phyloP scores from a whole-genome alignment of 2,888 invertebrate genomes.

The Drosophila falleni region DNA sequence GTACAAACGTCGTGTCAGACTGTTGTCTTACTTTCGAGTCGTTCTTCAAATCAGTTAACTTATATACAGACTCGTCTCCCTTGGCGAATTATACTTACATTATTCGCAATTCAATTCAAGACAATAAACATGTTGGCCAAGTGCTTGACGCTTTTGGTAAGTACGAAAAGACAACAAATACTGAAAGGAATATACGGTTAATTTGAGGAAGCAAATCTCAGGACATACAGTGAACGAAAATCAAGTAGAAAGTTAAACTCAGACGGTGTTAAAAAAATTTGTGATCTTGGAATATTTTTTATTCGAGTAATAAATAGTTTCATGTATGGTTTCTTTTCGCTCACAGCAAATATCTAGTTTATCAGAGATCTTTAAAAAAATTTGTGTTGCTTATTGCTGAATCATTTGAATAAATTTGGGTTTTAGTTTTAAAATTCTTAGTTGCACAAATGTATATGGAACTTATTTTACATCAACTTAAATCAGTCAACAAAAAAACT shows the following conservation, averaged over 20 bases:
- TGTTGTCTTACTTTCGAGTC: constrained; percentile 55
- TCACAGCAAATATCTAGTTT: too few species aligned
- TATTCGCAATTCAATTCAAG: constrained; percentile 24
- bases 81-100: constrained; percentile 3
- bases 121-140: constrained; percentile 43
- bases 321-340: too few species aligned
- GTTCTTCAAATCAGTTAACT: constrained; percentile 8
- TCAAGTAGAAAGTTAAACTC: not conserved
- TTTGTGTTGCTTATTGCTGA: too few species aligned
- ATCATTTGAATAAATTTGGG: too few species aligned
- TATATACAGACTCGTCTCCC: not conserved
- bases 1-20: constrained; percentile 63
- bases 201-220: constrained; percentile 3
- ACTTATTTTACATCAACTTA: too few species aligned
- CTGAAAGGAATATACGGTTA: constrained; percentile 9
- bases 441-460: too few species aligned
- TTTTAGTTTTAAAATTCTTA: too few species aligned
- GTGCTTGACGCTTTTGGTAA: constrained; percentile 43
- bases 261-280: not conserved
- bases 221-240: not conserved
- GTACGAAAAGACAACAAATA: constrained; percentile 15
- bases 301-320: too few species aligned
- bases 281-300: not conserved
- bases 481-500: too few species aligned
- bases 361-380: too few species aligned